These are phyloP conservation scores for Micrastur ruficollis DNA, from an alignment of 2,797 vertebrate genomes.

Conservation along the genomic window DNA sequence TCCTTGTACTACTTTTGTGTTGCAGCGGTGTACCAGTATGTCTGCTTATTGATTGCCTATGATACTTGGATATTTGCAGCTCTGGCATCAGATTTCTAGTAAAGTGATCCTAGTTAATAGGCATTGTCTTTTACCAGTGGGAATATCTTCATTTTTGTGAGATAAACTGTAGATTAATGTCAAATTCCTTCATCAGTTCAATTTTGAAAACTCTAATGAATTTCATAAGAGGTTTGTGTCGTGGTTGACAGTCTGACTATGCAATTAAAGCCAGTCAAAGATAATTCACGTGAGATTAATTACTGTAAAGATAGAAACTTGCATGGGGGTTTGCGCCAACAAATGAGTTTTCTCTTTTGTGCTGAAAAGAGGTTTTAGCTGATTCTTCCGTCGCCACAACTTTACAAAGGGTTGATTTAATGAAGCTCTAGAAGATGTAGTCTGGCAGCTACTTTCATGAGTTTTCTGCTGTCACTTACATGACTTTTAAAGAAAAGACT, in stretches of 20 bases:
- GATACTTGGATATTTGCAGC: not conserved
- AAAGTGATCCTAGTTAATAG: not conserved
- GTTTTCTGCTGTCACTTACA: not conserved
- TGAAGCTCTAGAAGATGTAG: not conserved
- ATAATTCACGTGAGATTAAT: slow-evolving; percentile 14
- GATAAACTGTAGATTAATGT: not conserved
- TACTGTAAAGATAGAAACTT: not conserved
- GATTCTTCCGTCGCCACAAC: not conserved
- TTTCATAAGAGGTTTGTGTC: not conserved
- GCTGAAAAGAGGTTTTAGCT: not conserved
- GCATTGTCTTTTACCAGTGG: not conserved
- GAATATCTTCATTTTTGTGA: not conserved
- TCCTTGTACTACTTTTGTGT: not conserved
- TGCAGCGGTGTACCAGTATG: not conserved
- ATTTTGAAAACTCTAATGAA: not conserved
- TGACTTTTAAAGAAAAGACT: not conserved
- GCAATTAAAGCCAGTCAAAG: not conserved
- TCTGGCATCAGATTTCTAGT: not conserved
- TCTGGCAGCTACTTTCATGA: not conserved
- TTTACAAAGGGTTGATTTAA: not conserved
- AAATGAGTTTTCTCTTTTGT: not conserved
- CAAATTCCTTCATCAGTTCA: not conserved
- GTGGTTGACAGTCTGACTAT: not conserved
- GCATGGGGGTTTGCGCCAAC: not conserved
- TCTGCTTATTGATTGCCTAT: not conserved